These are phyloP conservation scores for Entosphenus tridentatus DNA, from an alignment of 2,113 vertebrate species.

Conservation along the genomic window DNA sequence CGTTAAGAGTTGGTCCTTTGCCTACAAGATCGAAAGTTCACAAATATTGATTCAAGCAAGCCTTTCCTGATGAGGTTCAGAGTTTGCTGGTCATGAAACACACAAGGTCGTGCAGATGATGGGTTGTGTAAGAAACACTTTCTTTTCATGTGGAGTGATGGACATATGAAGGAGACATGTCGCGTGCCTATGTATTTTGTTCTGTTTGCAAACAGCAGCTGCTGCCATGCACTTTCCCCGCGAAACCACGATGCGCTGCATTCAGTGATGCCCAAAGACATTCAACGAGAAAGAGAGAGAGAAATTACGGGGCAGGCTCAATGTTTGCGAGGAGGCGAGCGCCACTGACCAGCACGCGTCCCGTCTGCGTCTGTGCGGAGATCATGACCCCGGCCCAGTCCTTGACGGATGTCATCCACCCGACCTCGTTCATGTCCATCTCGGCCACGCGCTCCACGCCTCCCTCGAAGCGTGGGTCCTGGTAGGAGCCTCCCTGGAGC, in stretches of 20 bases:
- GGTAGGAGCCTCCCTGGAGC: too few relatives aligned
- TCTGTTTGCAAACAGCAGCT: neutral
- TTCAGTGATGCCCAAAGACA: neutral
- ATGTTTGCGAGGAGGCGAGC: neutral
- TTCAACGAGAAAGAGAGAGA: neutral
- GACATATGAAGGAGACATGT: too few relatives aligned
- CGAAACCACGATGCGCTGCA: neutral
- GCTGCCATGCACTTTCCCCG: neutral
- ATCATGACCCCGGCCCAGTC: constrained; percentile 7
- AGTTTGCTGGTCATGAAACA: too few relatives aligned
- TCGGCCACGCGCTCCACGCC: neutral
- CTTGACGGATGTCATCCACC: neutral
- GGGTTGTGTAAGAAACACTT: too few relatives aligned
- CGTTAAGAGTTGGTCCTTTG: too few relatives aligned
- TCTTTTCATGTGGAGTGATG: too few relatives aligned
- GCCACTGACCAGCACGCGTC: constrained; percentile 6
- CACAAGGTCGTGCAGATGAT: too few relatives aligned
- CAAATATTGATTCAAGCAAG: too few relatives aligned
- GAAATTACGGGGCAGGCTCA: neutral
- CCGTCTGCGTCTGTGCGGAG: constrained; percentile 7
- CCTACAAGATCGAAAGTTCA: too few relatives aligned
- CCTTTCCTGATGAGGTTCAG: too few relatives aligned
- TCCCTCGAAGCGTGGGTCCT: too few relatives aligned
- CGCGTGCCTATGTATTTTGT: neutral
- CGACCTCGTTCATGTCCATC: too few relatives aligned